Conservation (phyloP, 2,888 invertebrate genomes). For the Ochropacha duplaris region DNA sequence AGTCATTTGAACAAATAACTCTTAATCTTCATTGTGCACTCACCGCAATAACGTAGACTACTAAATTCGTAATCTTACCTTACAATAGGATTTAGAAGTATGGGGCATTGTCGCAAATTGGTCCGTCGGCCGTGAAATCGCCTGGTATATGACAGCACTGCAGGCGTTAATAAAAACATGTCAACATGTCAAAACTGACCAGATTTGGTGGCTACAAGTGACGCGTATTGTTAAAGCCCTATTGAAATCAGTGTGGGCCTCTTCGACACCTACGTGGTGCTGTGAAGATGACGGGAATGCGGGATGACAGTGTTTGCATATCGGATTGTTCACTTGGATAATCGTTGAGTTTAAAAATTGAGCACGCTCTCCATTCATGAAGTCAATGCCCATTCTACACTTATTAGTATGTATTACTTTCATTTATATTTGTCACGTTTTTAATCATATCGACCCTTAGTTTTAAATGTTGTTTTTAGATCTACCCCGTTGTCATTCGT, state of each 20-base stretch:
- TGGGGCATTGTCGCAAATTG: conserved; percentile 76
- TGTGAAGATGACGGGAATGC: conserved; percentile 43
- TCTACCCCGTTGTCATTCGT: too few relatives aligned
- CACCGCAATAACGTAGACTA: conserved; percentile 71
- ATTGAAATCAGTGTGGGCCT: conserved; percentile 79
- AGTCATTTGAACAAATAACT: conserved; percentile 77
- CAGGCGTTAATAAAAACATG: conserved; percentile 80
- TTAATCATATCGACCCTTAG: too few relatives aligned
- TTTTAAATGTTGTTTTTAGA: too few relatives aligned
- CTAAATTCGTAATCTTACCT: conserved; percentile 56
- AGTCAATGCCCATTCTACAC: conserved; percentile 29
- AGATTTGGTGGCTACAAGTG: conserved; percentile 79
- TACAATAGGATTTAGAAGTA: conserved; percentile 78
- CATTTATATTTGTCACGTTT: conserved; percentile 37
- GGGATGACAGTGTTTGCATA: conserved; percentile 69
- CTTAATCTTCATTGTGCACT: conserved; percentile 70
- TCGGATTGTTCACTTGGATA: conserved; percentile 66
- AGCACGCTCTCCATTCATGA: conserved; percentile 71
- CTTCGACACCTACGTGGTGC: conserved; percentile 65
- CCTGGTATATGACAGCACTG: conserved; percentile 66
- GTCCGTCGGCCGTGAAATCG: conserved; percentile 69
- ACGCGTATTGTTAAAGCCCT: conserved; percentile 62
- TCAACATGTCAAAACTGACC: conserved; percentile 81
- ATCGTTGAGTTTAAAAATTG: conserved; percentile 59
- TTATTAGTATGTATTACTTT: conserved; percentile 8